A percentile compares a stretch with the other conserved stretches of the same genome.
Evolutionary conservation across 2,888 invertebrate species (phyloP).

Genomic region (Oegoconia quadripuncta): DNA sequence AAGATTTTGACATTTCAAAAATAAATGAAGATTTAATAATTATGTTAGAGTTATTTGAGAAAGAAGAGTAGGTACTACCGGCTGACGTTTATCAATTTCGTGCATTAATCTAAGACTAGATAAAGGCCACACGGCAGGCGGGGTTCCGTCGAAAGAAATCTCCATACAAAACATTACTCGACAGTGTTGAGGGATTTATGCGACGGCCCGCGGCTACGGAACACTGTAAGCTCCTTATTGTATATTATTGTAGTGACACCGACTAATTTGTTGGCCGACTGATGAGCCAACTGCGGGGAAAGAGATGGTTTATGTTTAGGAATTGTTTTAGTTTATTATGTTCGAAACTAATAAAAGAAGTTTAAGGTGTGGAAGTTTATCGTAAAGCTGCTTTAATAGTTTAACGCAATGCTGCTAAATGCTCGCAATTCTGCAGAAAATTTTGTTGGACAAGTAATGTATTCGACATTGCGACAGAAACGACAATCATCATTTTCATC

Average conservation of each 20-base stretch:
- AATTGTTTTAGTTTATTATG: constrained; percentile 56
- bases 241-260: constrained; percentile 78
- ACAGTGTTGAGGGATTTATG: constrained; percentile 74
- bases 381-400: neutral
- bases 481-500: too few species aligned
- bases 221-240: constrained; percentile 65
- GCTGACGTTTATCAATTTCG: constrained; percentile 60
- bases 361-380: neutral
- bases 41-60: constrained; percentile 24
- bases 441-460: too few species aligned
- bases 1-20: constrained; percentile 1
- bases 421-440: too few species aligned
- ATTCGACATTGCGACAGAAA: too few species aligned
- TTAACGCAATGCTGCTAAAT: neutral
- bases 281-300: constrained; percentile 68
- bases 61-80: constrained; percentile 17
- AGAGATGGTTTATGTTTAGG: constrained; percentile 62
- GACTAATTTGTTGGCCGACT: constrained; percentile 77
- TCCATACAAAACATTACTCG: constrained; percentile 78
- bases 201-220: constrained; percentile 58
- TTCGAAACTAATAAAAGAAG: constrained; percentile 23
- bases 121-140: constrained; percentile 66
- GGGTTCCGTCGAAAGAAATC: constrained; percentile 74
- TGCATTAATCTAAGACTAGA: constrained; percentile 73
- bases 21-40: constrained; percentile 22